Evolutionary conservation across 1,140 invertebrate species (phyloP).

Genomic region (Forficula auricularia): DNA sequence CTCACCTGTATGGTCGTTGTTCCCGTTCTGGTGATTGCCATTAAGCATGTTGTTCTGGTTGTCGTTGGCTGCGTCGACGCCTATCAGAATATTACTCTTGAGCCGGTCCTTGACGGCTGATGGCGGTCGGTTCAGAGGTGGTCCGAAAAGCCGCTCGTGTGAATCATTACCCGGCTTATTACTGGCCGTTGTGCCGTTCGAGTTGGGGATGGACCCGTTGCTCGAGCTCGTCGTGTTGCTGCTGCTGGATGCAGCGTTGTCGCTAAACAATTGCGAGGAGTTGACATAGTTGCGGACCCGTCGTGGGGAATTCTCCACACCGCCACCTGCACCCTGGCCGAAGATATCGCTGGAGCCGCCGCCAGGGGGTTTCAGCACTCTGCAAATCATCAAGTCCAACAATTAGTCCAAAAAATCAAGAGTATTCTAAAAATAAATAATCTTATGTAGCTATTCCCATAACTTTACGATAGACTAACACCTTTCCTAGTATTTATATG

Average conservation of each 20-base stretch:
- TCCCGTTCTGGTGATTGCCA: slow-evolving; percentile 16
- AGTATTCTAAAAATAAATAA: too few species aligned
- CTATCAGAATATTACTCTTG: slow-evolving; percentile 18
- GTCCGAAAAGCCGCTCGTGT: slow-evolving; percentile 32
- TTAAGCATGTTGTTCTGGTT: slow-evolving; percentile 23
- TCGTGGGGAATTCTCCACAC: slow-evolving; percentile 10
- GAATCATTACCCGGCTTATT: slow-evolving; percentile 33
- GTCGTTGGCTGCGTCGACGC: slow-evolving; percentile 16
- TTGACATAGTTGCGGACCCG: slow-evolving; percentile 23
- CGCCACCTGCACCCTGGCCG: slow-evolving; percentile 20
- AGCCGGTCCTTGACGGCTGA: slow-evolving; percentile 22
- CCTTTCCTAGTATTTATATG: too few species aligned
- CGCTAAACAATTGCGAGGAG: slow-evolving; percentile 25
- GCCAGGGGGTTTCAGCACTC: slow-evolving; percentile 46
- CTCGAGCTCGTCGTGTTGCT: slow-evolving; percentile 15
- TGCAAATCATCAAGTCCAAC: too few species aligned
- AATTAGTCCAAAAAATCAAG: too few species aligned
- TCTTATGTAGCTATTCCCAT: too few species aligned
- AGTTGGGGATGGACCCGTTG: slow-evolving; percentile 2
- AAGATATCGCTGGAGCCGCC: slow-evolving; percentile 45
- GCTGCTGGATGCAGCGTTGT: slow-evolving; percentile 17
- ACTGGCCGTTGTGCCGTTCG: slow-evolving; percentile 14
- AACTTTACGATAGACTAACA: too few species aligned
- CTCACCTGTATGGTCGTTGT: slow-evolving; percentile 28
- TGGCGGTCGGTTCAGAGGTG: slow-evolving; percentile 22